Evolutionary conservation across 1,140 invertebrate species (phyloP).

Genomic region (Liolophura sinensis): DNA sequence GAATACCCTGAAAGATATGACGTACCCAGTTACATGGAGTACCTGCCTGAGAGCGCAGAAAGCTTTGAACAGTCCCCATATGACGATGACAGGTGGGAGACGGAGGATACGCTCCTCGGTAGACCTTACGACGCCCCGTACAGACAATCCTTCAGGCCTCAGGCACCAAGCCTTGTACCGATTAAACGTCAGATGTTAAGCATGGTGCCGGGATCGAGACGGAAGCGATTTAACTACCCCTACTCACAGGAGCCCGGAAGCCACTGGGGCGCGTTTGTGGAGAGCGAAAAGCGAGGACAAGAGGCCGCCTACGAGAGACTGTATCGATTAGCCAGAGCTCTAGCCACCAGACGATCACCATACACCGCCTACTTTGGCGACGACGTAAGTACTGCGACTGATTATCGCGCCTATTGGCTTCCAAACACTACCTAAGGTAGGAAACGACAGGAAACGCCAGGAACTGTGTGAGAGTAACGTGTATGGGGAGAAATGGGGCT

Average conservation of each 20-base stretch:
- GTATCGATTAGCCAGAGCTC: constrained; percentile 26
- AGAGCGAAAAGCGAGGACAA: constrained; percentile 24
- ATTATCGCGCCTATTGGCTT: too few relatives aligned
- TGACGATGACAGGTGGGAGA: neutral
- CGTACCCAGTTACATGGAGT: neutral
- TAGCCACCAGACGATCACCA: constrained; percentile 8
- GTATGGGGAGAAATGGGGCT: too few relatives aligned
- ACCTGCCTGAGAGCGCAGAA: neutral
- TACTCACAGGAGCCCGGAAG: constrained; percentile 32
- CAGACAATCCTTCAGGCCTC: neutral
- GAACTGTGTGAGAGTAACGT: too few relatives aligned
- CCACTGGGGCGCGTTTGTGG: constrained; percentile 40
- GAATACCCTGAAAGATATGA: neutral
- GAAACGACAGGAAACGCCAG: too few relatives aligned
- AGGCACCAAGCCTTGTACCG: constrained; percentile 9
- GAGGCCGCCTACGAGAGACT: constrained; percentile 34
- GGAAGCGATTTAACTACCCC: constrained; percentile 36
- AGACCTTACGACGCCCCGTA: neutral
- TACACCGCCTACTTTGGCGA: too few relatives aligned
- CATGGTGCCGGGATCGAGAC: constrained; percentile 24
- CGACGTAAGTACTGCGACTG: too few relatives aligned
- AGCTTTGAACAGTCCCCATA: neutral
- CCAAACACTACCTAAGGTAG: too few relatives aligned
- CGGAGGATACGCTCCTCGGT: neutral
- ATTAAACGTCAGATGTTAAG: constrained; percentile 32